Percentiles rank a stretch among this genome's conserved stretches.
These are phyloP conservation scores for Emmelina monodactyla DNA, from an alignment of 2,888 invertebrate species.

Conservation along the genomic window DNA sequence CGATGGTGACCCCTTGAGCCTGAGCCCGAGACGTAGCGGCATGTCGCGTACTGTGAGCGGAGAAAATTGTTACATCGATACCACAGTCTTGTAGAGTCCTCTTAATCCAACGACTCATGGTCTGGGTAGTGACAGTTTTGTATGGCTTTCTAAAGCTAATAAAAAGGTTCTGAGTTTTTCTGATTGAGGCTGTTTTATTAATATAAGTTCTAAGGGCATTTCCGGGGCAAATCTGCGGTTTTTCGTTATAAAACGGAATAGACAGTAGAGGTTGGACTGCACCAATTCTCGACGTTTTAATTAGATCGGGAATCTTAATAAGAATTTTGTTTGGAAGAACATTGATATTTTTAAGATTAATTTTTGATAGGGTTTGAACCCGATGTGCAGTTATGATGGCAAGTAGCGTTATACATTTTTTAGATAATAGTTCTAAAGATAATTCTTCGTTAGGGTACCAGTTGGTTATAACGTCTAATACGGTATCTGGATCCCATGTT, in stretches of 20 bases:
- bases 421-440: conserved; percentile 5
- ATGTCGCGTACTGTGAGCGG: no score
- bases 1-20: no score
- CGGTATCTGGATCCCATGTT: conserved; percentile 20
- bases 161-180: no score
- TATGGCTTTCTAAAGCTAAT: conserved; percentile 1
- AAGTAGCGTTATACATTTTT: conserved; percentile 17
- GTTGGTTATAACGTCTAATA: conserved; percentile 8
- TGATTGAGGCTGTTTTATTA: no score
- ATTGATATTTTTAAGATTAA: conserved; percentile 13
- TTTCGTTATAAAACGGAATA: neutral
- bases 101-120: conserved; percentile 3
- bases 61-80: conserved; percentile 12
- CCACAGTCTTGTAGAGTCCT: conserved; percentile 7
- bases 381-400: conserved; percentile 14
- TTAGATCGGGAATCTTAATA: conserved; percentile 2
- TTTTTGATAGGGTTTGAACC: conserved; percentile 16
- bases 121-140: conserved; percentile 2
- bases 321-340: neutral
- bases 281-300: conserved; percentile 2
- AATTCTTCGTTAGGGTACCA: conserved; percentile 1
- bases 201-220: neutral
- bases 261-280: neutral
- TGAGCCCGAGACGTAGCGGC: no score
- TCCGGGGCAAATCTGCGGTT: conserved; percentile 1